Base-by-base conservation (phyloP, 2,888 invertebrate species). In the Drosophila hawaiiensis region DNA sequence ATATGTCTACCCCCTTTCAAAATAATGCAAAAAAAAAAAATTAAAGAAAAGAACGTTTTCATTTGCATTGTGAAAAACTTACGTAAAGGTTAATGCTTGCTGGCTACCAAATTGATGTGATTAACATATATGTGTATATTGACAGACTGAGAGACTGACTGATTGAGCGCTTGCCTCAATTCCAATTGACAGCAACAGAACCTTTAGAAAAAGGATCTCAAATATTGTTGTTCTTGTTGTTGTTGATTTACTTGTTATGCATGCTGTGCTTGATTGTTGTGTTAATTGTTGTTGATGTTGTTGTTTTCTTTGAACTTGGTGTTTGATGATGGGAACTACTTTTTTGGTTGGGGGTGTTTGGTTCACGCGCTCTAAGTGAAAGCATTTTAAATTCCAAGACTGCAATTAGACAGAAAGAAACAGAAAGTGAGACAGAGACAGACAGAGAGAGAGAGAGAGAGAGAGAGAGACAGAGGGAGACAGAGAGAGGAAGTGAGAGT, bases 381-480 rank as follows among this genome's bases (percentile, higher is more conserved):
- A 61, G 59, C 76, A 63, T 71, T 80, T 90, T 86, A 91, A 86
- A 91, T 91, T 91, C 91, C 92, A 76, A 91, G 90, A 92, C 91
- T 91, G 91, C 75, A 91, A 91, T 83, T 82, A 84, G 76, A 91
- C 66, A 77, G 68, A 87, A 61, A 83, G 58, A 87, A 61, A 81
- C 54, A 56, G 50, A 55, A n/a, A 55, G 56, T 33, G 58, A 53
- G 35, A 65, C 4, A 52, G 12, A 56, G 22, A 53, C 19, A 56
- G 58, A 50, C 39, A 49, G 22, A 37, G 22, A 28, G 10, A 39
- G n/a, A 50, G 25, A 58, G 35, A 65, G 43, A 84, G 33, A 58
- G 37, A 67, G 9, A 31, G 28, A 50, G 19, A 56, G 1, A 73
- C n/a, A 58, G 35, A 65, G 43, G 82, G 33, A 58, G 37, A 67